These are phyloP conservation scores for Diorhabda elongata DNA, from an alignment of 1,140 invertebrate species.

Conservation along the genomic window DNA sequence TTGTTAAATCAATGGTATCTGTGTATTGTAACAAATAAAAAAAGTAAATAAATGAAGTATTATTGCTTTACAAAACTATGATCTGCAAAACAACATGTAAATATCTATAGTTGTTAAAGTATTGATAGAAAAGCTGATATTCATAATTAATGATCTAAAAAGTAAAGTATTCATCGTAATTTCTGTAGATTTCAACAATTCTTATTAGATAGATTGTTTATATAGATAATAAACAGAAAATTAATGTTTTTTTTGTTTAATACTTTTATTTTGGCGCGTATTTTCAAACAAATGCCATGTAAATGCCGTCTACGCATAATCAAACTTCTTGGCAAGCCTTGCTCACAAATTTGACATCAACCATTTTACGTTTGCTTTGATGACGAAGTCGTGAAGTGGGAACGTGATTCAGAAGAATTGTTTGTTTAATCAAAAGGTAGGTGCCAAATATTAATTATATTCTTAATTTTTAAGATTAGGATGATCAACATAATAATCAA, in stretches of 20 bases:
- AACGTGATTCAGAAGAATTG: slow-evolving; percentile 10
- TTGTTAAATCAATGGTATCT: too few species aligned
- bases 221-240: too few species aligned
- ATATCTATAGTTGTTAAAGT: too few species aligned
- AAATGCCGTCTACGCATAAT: slow-evolving; percentile 36
- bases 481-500: slow-evolving; percentile 27
- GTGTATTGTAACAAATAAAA: too few species aligned
- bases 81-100: too few species aligned
- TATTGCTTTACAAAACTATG: too few species aligned
- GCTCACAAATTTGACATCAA: slow-evolving; percentile 32
- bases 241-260: not conserved
- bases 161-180: too few species aligned
- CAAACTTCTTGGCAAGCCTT: slow-evolving; percentile 36
- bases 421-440: not conserved
- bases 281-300: slow-evolving; percentile 25
- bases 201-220: too few species aligned
- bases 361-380: slow-evolving; percentile 27
- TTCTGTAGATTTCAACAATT: too few species aligned
- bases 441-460: slow-evolving; percentile 8
- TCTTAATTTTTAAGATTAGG: not conserved
- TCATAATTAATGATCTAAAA: too few species aligned
- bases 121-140: too few species aligned
- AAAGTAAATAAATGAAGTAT: too few species aligned
- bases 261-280: slow-evolving; percentile 23
- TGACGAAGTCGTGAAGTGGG: slow-evolving; percentile 32